Base-by-base conservation (phyloP, 2,888 invertebrate genomes). In the Malthinus flaveolus region DNA sequence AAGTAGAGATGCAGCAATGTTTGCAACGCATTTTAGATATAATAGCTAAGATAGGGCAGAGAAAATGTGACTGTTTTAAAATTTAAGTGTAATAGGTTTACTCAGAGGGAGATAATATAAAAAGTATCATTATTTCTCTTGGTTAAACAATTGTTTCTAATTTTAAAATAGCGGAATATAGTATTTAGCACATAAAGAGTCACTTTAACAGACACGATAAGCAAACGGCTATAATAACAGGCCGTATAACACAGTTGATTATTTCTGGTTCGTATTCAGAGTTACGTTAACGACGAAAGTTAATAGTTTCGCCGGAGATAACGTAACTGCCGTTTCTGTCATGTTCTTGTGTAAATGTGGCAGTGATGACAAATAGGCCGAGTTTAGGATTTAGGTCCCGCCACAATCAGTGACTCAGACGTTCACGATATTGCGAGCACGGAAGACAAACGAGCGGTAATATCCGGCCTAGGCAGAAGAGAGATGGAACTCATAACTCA, bases 61-160 rank as follows among this genome's bases (percentile, higher is more conserved):
- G 74, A 75, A 77, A 77, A 77, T 77, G 77, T 76, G 76, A 75
- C 75, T 73, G 78, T 78, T 77, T 77, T 77, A 77, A 78, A 78
- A 77, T 77, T 76, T 76, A 77, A 77, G 76, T 75, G 74, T 75
- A 76, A 77, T 76, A 75, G 78, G 75, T 76, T 75, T 71, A 74
- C 75, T 71, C 74, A 70, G 71, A 68, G 68, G 65, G 73, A 75
- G 75, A 74, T 74, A 75, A 72, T 73, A 73, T 73, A 73, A 72
- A 75, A 74, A 73, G 72, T 73, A 71, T 73, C 74, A 74, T 76
- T 75, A 75, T 74, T 75, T 72, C 61, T 67, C 66, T 63, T 68
- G 70, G 70, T 75, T 75, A 75, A 75, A 75, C 75, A 74, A 74
- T 69, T 73, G 72, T 69, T 72, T 75, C 75, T 75, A 75, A 75